Conservation (phyloP, 2,888 invertebrate species). For the Nomada fabriciana region DNA sequence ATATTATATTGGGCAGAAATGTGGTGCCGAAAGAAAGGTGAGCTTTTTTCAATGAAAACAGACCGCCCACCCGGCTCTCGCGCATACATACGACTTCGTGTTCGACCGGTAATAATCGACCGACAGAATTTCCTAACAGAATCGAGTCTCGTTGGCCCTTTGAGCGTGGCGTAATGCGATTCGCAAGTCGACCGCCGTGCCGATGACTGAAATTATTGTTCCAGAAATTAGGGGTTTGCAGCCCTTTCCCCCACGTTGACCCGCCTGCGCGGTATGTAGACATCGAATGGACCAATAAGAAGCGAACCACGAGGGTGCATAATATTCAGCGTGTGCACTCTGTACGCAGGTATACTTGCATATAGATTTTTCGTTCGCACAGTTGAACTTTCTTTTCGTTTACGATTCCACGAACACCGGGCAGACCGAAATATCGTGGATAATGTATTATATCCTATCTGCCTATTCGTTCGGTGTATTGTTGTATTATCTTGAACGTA, state of each 20-base stretch:
- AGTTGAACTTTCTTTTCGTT: neutral
- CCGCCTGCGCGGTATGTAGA: conserved; percentile 49
- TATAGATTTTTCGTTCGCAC: conserved; percentile 20
- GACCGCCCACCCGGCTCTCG: conserved; percentile 62
- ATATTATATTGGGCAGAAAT: conserved; percentile 15
- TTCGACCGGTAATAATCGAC: conserved; percentile 30
- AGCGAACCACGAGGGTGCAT: conserved; percentile 70
- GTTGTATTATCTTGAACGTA: too few relatives aligned
- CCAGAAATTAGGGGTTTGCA: conserved; percentile 65
- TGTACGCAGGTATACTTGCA: conserved; percentile 14
- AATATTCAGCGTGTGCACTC: conserved; percentile 67
- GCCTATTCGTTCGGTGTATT: too few relatives aligned
- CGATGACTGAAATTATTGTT: conserved; percentile 72
- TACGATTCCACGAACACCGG: too few relatives aligned
- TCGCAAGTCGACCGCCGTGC: conserved; percentile 65
- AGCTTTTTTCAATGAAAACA: conserved; percentile 63
- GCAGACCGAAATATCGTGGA: neutral
- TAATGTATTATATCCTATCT: neutral
- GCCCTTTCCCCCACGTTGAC: conserved; percentile 41
- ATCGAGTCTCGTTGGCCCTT: conserved; percentile 64
- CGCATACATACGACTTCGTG: conserved; percentile 15
- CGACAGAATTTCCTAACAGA: conserved; percentile 47
- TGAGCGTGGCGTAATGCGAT: conserved; percentile 65
- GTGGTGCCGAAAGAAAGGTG: conserved; percentile 1
- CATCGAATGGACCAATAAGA: conserved; percentile 66